These are phyloP conservation scores for Drosophila triauraria DNA, from an alignment of 1,140 invertebrate species.

Conservation along the genomic window DNA sequence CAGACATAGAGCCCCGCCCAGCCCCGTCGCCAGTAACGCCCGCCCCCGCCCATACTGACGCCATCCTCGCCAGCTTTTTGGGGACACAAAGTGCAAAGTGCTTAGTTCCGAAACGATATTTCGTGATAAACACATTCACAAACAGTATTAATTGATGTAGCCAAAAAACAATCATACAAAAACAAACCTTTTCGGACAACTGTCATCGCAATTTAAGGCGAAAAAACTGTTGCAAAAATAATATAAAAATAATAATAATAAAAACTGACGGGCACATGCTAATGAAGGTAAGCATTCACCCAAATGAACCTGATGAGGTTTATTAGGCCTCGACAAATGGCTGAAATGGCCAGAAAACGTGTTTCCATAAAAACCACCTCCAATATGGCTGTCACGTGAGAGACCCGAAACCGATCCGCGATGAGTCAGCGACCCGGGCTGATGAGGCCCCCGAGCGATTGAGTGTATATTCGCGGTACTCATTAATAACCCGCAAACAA, in stretches of 20 bases:
- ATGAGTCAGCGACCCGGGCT: conserved; percentile 37
- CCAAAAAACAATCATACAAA: conserved; percentile 4
- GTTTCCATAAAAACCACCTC: conserved; percentile 53
- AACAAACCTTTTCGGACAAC: conserved; percentile 12
- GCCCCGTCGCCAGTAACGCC: conserved; percentile 11
- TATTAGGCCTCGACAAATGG: conserved; percentile 53
- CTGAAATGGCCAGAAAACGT: conserved; percentile 49
- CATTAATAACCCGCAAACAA: conserved; percentile 37
- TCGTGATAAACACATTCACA: conserved; percentile 36
- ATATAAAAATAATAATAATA: conserved; percentile 30
- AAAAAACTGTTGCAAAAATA: conserved; percentile 54
- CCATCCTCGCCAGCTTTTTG: conserved; percentile 17
- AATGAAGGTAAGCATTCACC: conserved; percentile 57
- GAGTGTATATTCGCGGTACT: conserved; percentile 23
- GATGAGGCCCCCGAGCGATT: conserved; percentile 30
- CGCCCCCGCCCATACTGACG: conserved; percentile 10
- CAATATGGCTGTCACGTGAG: conserved; percentile 56
- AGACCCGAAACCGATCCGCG: conserved; percentile 20
- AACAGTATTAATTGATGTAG: conserved; percentile 45
- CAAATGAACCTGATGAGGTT: conserved; percentile 57
- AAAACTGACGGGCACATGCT: conserved; percentile 58
- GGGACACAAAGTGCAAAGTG: conserved; percentile 11
- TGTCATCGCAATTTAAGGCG: conserved; percentile 53
- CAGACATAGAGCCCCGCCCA: conserved; percentile 28
- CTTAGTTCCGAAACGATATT: conserved; percentile 28